Evolutionary conservation across 2,888 invertebrate species (phyloP).

Genomic region (Agrotis puta): DNA sequence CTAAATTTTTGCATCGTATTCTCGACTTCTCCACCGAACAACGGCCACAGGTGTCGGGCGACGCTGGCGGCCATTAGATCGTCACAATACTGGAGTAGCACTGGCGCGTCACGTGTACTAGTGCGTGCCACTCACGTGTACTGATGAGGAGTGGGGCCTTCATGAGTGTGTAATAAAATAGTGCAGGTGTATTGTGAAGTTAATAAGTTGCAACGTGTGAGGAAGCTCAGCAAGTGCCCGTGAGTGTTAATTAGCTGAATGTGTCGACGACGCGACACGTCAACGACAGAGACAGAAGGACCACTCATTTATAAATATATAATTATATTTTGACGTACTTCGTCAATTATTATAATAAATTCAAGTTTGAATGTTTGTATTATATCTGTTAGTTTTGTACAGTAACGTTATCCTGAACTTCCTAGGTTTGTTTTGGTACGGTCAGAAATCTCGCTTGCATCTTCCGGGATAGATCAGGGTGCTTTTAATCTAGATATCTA

Average conservation of each 20-base stretch:
- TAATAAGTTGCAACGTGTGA: constrained; percentile 35
- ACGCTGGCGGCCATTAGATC: constrained; percentile 7
- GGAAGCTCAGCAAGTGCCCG: constrained; percentile 23
- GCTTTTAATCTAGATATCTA: too few species aligned
- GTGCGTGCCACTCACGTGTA: constrained; percentile 4
- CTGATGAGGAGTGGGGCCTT: neutral
- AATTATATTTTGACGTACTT: neutral
- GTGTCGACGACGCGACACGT: neutral
- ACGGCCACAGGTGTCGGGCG: constrained; percentile 21
- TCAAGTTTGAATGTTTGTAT: neutral
- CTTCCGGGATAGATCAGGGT: too few species aligned
- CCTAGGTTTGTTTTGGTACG: too few species aligned
- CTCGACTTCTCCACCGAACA: neutral
- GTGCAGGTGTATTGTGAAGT: neutral
- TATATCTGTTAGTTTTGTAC: too few species aligned
- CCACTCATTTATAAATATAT: neutral
- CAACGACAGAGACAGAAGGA: neutral
- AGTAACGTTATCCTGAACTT: too few species aligned
- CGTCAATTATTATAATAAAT: too few species aligned
- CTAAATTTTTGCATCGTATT: too few species aligned
- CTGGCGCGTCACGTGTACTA: constrained; percentile 11
- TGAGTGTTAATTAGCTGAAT: constrained; percentile 43
- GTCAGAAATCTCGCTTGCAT: too few species aligned
- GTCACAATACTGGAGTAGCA: neutral
- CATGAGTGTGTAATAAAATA: constrained; percentile 2